Conservation (phyloP, 2,797 vertebrate species). For the Nyctalus aviator region DNA sequence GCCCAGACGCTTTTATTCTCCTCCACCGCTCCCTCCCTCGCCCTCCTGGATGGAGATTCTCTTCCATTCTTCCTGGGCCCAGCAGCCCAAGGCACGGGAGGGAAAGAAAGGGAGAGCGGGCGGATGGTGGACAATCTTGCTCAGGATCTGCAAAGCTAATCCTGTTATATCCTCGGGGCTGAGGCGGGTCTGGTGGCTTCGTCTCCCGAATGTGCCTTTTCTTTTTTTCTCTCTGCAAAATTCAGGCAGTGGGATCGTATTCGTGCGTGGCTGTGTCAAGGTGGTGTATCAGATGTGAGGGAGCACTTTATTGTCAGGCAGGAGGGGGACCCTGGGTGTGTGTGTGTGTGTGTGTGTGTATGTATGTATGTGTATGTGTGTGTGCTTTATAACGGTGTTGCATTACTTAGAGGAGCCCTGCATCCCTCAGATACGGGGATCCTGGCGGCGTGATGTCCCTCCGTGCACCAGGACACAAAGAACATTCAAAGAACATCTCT, state of each 20-base stretch:
- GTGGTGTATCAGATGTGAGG: constrained; percentile 4
- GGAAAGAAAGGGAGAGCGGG: background rate
- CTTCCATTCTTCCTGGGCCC: constrained; percentile 72
- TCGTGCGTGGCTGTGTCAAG: background rate
- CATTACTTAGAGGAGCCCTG: background rate
- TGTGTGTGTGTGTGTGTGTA: background rate
- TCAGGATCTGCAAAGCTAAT: constrained; percentile 59
- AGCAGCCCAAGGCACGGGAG: constrained; percentile 43
- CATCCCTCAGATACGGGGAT: constrained; percentile 50
- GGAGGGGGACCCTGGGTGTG: background rate
- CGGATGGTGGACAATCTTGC: constrained; percentile 23
- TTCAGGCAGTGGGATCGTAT: constrained; percentile 21
- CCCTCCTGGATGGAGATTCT: constrained; percentile 61
- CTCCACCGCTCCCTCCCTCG: constrained; percentile 60
- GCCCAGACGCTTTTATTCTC: constrained; percentile 74
- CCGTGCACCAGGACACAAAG: constrained; percentile 81
- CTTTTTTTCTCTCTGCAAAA: background rate
- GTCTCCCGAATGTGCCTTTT: background rate
- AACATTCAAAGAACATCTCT: constrained; percentile 78
- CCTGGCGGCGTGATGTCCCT: constrained; percentile 5
- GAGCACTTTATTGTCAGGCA: constrained; percentile 61
- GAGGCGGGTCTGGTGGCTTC: constrained; percentile 58
- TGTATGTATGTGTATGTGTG: background rate
- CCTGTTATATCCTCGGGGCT: background rate
- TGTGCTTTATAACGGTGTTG: constrained; percentile 10